Conservation (phyloP, 1,140 invertebrate genomes). For the Ceratosolen solmsi region DNA sequence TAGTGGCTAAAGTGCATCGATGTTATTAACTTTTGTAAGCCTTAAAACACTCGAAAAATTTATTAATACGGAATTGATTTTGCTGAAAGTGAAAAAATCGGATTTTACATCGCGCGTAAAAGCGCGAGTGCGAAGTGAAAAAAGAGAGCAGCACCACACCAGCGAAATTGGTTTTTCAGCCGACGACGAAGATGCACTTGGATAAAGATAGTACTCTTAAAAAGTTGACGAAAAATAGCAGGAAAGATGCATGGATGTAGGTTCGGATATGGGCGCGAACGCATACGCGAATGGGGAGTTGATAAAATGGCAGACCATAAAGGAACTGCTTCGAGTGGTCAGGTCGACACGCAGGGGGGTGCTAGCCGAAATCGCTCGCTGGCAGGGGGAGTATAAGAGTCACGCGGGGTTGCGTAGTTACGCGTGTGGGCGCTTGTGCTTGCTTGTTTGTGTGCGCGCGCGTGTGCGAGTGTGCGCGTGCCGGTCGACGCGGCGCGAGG, state of each 20-base stretch:
- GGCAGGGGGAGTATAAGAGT: slow-evolving; percentile 3
- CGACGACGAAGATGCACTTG: neutral
- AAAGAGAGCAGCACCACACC: neutral
- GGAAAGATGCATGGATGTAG: neutral
- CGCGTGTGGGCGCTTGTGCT: neutral
- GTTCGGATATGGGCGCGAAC: neutral
- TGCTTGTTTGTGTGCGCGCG: neutral
- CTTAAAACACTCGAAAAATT: neutral
- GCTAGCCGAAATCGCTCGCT: neutral
- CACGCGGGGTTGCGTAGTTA: slow-evolving; percentile 38
- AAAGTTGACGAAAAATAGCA: slow-evolving; percentile 8
- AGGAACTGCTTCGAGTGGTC: slow-evolving; percentile 25
- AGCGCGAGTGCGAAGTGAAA: neutral
- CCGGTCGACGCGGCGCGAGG: slow-evolving; percentile 56
- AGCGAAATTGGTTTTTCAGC: slow-evolving; percentile 22
- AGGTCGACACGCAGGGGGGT: slow-evolving; percentile 16
- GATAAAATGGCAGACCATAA: slow-evolving; percentile 39
- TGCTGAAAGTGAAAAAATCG: neutral
- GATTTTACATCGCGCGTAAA: neutral
- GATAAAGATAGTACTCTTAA: neutral
- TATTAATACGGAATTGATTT: neutral
- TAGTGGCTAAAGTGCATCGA: neutral
- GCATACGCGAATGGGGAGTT: neutral
- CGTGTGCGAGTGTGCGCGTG: slow-evolving; percentile 45
- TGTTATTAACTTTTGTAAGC: neutral